Evolutionary conservation across 2,888 invertebrate species (phyloP).

Genomic region (Drosophila mercatorum): DNA sequence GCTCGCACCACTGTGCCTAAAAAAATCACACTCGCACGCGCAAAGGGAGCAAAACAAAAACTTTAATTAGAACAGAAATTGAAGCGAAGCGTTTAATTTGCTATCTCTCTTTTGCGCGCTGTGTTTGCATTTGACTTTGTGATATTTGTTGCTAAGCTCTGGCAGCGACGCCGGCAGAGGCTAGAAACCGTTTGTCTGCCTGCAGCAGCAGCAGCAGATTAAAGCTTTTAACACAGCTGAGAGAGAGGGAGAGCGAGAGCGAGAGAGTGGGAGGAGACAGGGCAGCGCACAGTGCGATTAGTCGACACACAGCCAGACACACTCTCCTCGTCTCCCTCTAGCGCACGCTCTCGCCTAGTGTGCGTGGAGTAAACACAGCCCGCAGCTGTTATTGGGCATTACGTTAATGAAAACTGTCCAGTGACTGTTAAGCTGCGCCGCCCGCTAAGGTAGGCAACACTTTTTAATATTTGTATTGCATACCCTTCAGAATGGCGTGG

Average conservation of each 20-base stretch:
- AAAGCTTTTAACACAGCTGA: slow-evolving; percentile 17
- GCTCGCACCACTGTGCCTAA: slow-evolving; percentile 9
- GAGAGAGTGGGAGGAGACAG: not conserved
- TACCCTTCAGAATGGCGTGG: not conserved
- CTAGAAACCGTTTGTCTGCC: slow-evolving; percentile 11
- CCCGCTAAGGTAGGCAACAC: slow-evolving; percentile 40
- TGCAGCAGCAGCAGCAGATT: slow-evolving; percentile 19
- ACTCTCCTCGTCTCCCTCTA: not conserved
- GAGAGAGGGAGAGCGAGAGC: not conserved
- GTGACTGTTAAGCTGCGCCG: slow-evolving; percentile 15
- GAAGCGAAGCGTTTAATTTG: slow-evolving; percentile 16
- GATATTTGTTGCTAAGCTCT: slow-evolving; percentile 16
- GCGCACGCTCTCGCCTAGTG: not conserved
- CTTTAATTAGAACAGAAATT: slow-evolving; percentile 19
- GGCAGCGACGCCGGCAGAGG: slow-evolving; percentile 10
- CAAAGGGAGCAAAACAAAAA: slow-evolving; percentile 6
- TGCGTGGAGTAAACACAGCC: slow-evolving; percentile 12
- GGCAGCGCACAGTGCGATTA: slow-evolving; percentile 19
- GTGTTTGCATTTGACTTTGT: slow-evolving; percentile 24
- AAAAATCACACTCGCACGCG: not conserved
- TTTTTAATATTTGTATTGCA: slow-evolving; percentile 19
- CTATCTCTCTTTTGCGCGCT: slow-evolving; percentile 8
- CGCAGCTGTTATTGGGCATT: slow-evolving; percentile 26
- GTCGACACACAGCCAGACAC: not conserved
- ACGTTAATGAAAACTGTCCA: slow-evolving; percentile 39